These are phyloP conservation scores for Formica exsecta DNA, from an alignment of 1,140 invertebrate genomes.

Conservation along the genomic window DNA sequence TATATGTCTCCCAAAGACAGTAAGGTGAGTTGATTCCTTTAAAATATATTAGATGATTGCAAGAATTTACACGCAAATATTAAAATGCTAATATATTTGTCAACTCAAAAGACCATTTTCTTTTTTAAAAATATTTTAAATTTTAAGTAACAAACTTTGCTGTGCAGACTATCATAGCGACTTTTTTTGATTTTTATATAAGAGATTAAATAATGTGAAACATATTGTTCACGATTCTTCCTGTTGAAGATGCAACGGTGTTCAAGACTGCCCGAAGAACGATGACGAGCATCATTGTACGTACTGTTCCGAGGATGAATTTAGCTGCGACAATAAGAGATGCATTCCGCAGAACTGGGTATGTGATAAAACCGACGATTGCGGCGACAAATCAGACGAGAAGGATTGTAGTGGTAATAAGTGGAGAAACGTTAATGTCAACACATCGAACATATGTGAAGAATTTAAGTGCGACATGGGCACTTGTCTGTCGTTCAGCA, in stretches of 20 bases:
- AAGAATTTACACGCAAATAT: neutral
- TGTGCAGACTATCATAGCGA: no score
- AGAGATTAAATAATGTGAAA: neutral
- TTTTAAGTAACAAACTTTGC: no score
- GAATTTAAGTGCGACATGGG: slow-evolving; percentile 89
- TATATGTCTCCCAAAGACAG: slow-evolving; percentile 87
- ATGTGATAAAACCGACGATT: slow-evolving; percentile 91
- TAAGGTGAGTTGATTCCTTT: slow-evolving; percentile 48
- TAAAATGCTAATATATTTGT: neutral
- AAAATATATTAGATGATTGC: neutral
- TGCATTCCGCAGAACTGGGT: slow-evolving; percentile 89
- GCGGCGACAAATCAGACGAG: slow-evolving; percentile 90
- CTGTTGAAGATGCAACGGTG: slow-evolving; percentile 80
- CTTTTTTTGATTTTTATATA: neutral
- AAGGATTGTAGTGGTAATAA: slow-evolving; percentile 81
- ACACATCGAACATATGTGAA: slow-evolving; percentile 75
- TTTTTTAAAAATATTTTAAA: neutral
- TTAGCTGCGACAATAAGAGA: slow-evolving; percentile 88
- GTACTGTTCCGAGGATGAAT: slow-evolving; percentile 88
- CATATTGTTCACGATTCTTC: slow-evolving; percentile 31
- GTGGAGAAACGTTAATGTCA: neutral
- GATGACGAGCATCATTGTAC: slow-evolving; percentile 90
- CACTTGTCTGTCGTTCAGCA: slow-evolving; percentile 89
- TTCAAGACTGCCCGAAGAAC: slow-evolving; percentile 88
- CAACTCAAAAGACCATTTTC: neutral